phyloP scores from a whole-genome alignment of 1,140 invertebrate species.

The Magallana gigas region DNA sequence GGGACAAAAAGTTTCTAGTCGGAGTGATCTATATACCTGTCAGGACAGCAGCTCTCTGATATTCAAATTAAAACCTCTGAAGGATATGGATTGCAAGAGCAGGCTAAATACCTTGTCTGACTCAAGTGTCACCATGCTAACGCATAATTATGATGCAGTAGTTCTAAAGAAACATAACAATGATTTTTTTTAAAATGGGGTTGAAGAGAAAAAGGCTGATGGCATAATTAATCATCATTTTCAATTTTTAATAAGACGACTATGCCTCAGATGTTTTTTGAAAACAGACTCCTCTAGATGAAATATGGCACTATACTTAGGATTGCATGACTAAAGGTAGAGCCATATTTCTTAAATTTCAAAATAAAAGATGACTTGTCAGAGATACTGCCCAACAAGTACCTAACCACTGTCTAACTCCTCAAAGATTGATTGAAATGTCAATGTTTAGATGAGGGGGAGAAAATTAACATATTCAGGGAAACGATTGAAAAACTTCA shows the following conservation, averaged over 20 bases:
- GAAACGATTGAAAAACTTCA: too few species aligned
- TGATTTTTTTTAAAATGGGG: background rate
- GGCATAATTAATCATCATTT: slow-evolving; percentile 3
- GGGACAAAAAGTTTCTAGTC: slow-evolving; percentile 7
- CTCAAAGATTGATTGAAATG: background rate
- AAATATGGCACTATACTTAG: background rate
- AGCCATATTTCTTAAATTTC: background rate
- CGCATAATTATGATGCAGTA: slow-evolving; percentile 17
- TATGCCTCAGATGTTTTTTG: background rate
- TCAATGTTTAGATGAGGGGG: background rate
- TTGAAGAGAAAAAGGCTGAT: background rate
- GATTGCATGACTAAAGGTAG: background rate
- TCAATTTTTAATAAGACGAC: background rate
- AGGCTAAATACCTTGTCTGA: background rate
- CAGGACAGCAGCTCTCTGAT: background rate
- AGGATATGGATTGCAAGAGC: slow-evolving; percentile 1
- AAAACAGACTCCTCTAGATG: background rate
- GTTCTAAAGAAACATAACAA: background rate
- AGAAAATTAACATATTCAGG: too few species aligned
- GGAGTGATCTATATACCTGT: slow-evolving; percentile 29
- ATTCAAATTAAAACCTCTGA: slow-evolving; percentile 30
- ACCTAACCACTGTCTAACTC: background rate
- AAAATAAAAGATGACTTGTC: background rate
- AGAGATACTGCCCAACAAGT: background rate
- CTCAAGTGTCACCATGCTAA: slow-evolving; percentile 28